Evolutionary conservation across 2,888 invertebrate genomes (phyloP), one percentile per base, ranked within the genome.

Genomic region (Leucozona laternaria): DNA sequence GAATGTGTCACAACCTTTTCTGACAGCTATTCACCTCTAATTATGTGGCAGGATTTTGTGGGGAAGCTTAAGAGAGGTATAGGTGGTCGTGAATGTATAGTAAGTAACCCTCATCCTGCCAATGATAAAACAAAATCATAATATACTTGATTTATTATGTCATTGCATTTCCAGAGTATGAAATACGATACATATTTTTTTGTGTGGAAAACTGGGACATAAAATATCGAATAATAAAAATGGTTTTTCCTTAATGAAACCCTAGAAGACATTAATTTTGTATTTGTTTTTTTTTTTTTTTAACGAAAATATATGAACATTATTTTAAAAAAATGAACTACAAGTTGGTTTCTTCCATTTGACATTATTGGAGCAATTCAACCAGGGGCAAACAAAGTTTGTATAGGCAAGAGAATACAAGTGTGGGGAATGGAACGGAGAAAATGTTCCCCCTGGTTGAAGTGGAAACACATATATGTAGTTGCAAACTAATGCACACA

Each of bases 1-100:
- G 25, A 70, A 73, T 70, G 76, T 80, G 85, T 78, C 80, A 86
- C 72, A 80, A 86, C 86, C 43, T 75, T 71, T 68, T n/a, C 10
- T 82, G 86, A 79, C 78, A 82, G 81, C 31, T 28, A 70, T 82
- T 86, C 86, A 86, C 82, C 86, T 86, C 78, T 82, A 79, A 86
- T 86, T 81, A 86, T 79, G 78, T 75, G 79, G 76, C 53, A 25
- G 50, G 31, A 37, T 53, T 53, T 68, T 68, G 68, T 53, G 50
- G 53, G 50, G 66, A 22, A 31, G 66, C 43, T 62, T 15, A 40
- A 37, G 0, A 28, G 13, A 62, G 17, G 37, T n/a, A n/a, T 3
- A 64, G 20, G 22, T 20, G 15, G 37, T 22, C n/a, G n/a, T n/a
- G n/a, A n/a, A n/a, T 60, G 4, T 45, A 25, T 6, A 28, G 8